phyloP scores from a whole-genome alignment of 1,140 invertebrate species.

The Cydia amplana region DNA sequence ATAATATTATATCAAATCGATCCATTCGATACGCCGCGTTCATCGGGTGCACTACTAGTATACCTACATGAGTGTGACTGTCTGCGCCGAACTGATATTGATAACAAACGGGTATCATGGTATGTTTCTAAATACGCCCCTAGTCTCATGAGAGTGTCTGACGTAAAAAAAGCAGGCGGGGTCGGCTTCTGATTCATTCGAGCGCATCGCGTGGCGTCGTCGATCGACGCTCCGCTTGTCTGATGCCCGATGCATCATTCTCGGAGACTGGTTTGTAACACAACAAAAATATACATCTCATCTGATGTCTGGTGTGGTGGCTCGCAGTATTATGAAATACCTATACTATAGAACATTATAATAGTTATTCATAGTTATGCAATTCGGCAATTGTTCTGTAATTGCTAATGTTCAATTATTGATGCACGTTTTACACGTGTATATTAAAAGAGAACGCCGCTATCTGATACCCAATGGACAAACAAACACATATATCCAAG shows the following conservation, averaged over 20 bases:
- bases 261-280: not conserved
- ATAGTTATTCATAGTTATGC: not conserved
- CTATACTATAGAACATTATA: not conserved
- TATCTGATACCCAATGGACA: no score
- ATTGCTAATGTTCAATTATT: no score
- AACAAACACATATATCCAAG: no score
- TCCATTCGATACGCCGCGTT: not conserved
- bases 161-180: slow-evolving; percentile 4
- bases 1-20: not conserved
- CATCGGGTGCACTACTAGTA: not conserved
- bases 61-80: not conserved
- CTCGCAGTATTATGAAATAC: not conserved
- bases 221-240: slow-evolving; percentile 17
- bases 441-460: no score
- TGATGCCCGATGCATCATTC: not conserved
- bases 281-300: not conserved
- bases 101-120: not conserved
- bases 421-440: no score
- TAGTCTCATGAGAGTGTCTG: slow-evolving; percentile 6
- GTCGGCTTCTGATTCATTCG: slow-evolving; percentile 13
- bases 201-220: not conserved
- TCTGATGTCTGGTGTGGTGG: not conserved
- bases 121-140: not conserved
- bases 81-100: not conserved
- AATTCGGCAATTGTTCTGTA: no score